Evolutionary conservation across 2,888 invertebrate species (phyloP).

Genomic region (Mythimna lalbum): DNA sequence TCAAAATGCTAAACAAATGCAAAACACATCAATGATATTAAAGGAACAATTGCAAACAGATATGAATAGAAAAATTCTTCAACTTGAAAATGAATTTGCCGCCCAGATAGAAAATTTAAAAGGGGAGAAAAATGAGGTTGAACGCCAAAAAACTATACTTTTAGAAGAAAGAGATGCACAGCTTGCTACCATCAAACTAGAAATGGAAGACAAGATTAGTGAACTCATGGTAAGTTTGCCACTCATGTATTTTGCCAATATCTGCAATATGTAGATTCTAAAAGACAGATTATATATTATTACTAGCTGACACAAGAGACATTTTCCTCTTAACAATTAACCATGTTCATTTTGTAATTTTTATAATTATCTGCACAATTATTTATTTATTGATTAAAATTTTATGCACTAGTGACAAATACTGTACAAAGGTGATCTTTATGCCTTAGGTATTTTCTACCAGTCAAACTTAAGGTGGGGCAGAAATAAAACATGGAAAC

Average conservation of each 20-base stretch:
- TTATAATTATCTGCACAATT: too few species aligned
- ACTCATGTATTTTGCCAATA: neutral
- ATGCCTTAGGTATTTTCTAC: too few species aligned
- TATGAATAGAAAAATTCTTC: constrained; percentile 85
- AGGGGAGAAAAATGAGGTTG: constrained; percentile 87
- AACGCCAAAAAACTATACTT: constrained; percentile 83
- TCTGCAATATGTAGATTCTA: neutral
- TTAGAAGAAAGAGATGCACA: constrained; percentile 85
- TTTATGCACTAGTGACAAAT: too few species aligned
- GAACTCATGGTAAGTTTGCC: constrained; percentile 76
- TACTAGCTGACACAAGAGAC: too few species aligned
- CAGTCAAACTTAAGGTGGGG: too few species aligned
- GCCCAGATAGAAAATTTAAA: constrained; percentile 85
- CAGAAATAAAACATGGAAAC: too few species aligned
- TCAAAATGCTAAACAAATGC: constrained; percentile 82
- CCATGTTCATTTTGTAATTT: too few species aligned
- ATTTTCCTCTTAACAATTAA: too few species aligned
- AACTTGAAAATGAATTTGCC: constrained; percentile 83
- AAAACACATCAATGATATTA: constrained; percentile 79
- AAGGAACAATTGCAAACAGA: constrained; percentile 84
- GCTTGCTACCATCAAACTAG: constrained; percentile 73
- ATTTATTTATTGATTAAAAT: too few species aligned
- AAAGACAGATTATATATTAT: neutral
- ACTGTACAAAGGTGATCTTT: too few species aligned
- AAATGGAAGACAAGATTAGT: constrained; percentile 82